Conservation (phyloP, 2,888 invertebrate species). For the Coenonympha arcania region DNA sequence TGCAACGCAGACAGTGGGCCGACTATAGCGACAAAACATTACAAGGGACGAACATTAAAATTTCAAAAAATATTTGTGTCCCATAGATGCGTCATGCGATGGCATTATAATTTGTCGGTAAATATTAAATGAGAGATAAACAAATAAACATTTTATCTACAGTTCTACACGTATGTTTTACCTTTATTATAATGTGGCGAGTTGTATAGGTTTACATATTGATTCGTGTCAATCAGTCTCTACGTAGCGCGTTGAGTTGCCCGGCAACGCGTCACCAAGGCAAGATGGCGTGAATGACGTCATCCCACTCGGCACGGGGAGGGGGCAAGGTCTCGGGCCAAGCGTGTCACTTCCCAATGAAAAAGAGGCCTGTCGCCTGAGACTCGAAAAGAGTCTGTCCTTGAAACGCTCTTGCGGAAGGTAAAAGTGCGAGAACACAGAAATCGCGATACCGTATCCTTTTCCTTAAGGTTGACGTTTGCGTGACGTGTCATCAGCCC, state of each 20-base stretch:
- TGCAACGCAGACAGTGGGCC: too few relatives aligned
- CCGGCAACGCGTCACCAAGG: constrained; percentile 61
- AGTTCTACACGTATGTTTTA: too few relatives aligned
- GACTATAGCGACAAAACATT: too few relatives aligned
- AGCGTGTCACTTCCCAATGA: constrained; percentile 68
- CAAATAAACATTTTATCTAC: neutral
- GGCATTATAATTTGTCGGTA: too few relatives aligned
- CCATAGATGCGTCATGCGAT: too few relatives aligned
- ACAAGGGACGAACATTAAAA: too few relatives aligned
- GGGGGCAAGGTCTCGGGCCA: constrained; percentile 57
- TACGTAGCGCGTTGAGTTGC: constrained; percentile 61
- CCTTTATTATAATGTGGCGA: neutral
- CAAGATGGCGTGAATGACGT: constrained; percentile 73
- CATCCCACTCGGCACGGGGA: constrained; percentile 44
- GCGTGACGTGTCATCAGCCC: constrained; percentile 39
- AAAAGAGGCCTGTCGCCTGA: constrained; percentile 59
- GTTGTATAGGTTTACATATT: constrained; percentile 7
- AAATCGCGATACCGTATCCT: constrained; percentile 19
- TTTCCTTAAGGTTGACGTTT: constrained; percentile 34
- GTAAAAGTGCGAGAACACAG: constrained; percentile 37
- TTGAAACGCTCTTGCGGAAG: constrained; percentile 52
- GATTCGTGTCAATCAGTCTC: constrained; percentile 21
- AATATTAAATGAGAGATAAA: too few relatives aligned
- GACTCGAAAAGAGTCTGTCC: constrained; percentile 55
- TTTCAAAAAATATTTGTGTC: too few relatives aligned